Base-by-base conservation (phyloP, 2,888 invertebrate genomes). In the Brachypterus glaber region DNA sequence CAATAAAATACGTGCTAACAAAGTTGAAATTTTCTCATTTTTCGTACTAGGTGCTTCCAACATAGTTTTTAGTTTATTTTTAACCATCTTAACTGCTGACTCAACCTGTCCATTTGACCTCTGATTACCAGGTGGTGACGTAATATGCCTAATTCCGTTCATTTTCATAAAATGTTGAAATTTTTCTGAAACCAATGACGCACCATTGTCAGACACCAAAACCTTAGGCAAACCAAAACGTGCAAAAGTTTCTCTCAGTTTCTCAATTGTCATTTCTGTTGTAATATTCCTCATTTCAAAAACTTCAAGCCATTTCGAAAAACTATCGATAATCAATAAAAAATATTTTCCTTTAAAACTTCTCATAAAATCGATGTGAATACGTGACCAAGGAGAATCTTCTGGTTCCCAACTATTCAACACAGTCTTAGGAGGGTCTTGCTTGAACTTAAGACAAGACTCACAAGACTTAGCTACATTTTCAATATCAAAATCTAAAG, bases 241-340 rank as follows among this genome's bases (percentile, higher is more conserved):
- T 5, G 36, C 36, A 35, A 35, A 35, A 30, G 12, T 16, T 21
- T 35, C 36, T 17, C 36, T 14, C 12, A 33, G 17, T 32, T 30
- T 32, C 8, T 12, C 16, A 3, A 30, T 12, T 9, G 36, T 35
- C 8, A 15, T 16, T 8, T 15, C 14, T 35, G 36, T 15, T 33
- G 36, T 35, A 4, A 18, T 39, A 16, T 15, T 13, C 2, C 30
- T 4, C 5, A 14, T 35, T 3, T 8, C 8, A 24, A 24, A 24
- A 24, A 24, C 24, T 24, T 24, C 24, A 8, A 24, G 24, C 24
- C 24, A 24, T n/a, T 24, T 24, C 4, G 30, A 17, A 17, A 17
- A 35, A 13, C 30, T 30, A 30, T 16, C 27, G 11, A 17, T 5
- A 30, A n/a, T n/a, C 24, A 24, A 8, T n/a, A 24, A n/a, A 8